Evolutionary conservation across 2,113 vertebrate genomes (phyloP).

Genomic region (Phyllopteryx taeniolatus): DNA sequence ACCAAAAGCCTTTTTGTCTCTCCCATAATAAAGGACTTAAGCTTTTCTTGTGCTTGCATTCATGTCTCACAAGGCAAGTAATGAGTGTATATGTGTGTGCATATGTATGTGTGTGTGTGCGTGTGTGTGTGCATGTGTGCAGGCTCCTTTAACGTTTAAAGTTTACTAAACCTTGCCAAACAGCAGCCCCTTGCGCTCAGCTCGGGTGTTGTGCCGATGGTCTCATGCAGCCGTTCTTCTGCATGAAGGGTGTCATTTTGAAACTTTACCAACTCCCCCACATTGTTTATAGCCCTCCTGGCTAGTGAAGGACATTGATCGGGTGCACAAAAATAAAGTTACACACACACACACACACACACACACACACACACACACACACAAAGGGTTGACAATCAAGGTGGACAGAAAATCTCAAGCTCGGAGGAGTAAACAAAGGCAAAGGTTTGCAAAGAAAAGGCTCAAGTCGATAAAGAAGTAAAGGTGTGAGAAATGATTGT

Average conservation of each 20-base stretch:
- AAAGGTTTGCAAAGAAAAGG: constrained; percentile 51
- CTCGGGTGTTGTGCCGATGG: constrained; percentile 9
- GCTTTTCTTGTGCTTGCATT: constrained; percentile 87
- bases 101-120: constrained; percentile 19
- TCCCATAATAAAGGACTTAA: constrained; percentile 76
- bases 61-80: constrained; percentile 79
- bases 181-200: constrained; percentile 13
- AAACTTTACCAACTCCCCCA: constrained; percentile 13
- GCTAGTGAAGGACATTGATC: constrained; percentile 25
- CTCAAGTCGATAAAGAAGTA: constrained; percentile 65
- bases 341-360: not conserved
- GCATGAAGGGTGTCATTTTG: constrained; percentile 22
- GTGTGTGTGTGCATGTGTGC: constrained; percentile 35
- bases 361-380: no score
- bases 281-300: constrained; percentile 7
- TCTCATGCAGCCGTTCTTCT: constrained; percentile 18
- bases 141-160: constrained; percentile 15
- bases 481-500: constrained; percentile 89
- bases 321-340: constrained; percentile 14
- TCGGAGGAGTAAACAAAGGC: constrained; percentile 44
- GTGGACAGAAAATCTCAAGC: constrained; percentile 39
- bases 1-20: constrained; percentile 66
- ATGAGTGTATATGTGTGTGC: not conserved
- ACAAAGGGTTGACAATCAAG: not conserved
- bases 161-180: constrained; percentile 17